Evolutionary conservation across 2,797 vertebrate genomes (phyloP), one percentile per base, ranked within the genome.

Genomic region (Spinus olivaceus): DNA sequence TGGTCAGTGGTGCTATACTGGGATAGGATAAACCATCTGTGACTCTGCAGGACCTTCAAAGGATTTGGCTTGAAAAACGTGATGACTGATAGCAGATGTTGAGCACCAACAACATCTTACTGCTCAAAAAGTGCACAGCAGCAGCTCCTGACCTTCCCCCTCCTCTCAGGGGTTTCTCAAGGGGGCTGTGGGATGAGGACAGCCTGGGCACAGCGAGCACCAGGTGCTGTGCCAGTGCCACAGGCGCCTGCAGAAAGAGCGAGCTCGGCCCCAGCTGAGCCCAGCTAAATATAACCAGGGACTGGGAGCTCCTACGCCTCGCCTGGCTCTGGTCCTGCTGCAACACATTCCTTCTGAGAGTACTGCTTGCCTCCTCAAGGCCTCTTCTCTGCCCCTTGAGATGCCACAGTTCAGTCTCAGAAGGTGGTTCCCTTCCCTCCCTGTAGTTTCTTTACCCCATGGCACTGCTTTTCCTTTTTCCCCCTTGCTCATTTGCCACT

Each of bases 181-280:
- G 53, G 33, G 28, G 49, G 14, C 60, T 73, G 56, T 6, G 4
- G 10, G 15, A 3, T 0, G 4, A 60, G 53, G 10, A 60, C 47
- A 85, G 42, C n/a, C 59, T 22, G 30, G 42, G 60, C 56, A 77
- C 1, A 1, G 47, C 0, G 0, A 37, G 39, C 30, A 53, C 21
- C 1, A 2, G 42, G 33, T 72, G 42, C 66, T 10, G 21, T 35
- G 21, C 27, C 3, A 8, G 28, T 49, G 74, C 61, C 11, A 7
- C 7, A 23, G 33, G 32, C 0, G 0, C 44, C 66, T 39, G 53
- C 4, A 3, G 54, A 28, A 39, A 42, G 60, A 6, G 8, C 27
- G 33, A 53, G 60, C 72, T 39, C 0, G 1, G 78, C 51, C 60
- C 72, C 7, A 1, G 12, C 86, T 49, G 63, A 81, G 73, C 74